These are phyloP conservation scores for Phenganax marumi DNA, from an alignment of 92 coral and sea anemone genomes.

Conservation along the genomic window DNA sequence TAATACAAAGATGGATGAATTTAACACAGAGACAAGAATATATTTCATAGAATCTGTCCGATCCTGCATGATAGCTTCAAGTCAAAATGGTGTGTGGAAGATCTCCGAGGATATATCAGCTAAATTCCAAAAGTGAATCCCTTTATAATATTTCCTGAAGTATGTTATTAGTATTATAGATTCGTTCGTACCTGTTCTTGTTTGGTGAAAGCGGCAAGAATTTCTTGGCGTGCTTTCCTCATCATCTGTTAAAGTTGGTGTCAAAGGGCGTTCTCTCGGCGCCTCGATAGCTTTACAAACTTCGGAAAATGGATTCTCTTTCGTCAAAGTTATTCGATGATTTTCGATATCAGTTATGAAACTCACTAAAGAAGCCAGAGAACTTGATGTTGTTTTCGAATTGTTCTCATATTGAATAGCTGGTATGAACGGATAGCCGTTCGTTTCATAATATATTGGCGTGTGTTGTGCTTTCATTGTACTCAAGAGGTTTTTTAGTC, in stretches of 20 bases:
- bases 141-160: too few relatives aligned
- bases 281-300: constrained; percentile 24
- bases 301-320: constrained; percentile 26
- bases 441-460: constrained; percentile 1
- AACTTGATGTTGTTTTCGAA: constrained; percentile 20
- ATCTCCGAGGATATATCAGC: too few relatives aligned
- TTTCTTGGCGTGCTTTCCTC: constrained; percentile 14
- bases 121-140: too few relatives aligned
- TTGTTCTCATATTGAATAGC: constrained; percentile 27
- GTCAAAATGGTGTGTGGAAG: background rate
- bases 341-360: constrained; percentile 36
- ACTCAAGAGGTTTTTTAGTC: background rate
- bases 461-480: background rate
- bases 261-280: constrained; percentile 22
- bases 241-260: background rate
- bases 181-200: constrained; percentile 33
- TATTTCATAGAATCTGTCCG: too few relatives aligned
- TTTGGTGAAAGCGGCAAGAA: constrained; percentile 35
- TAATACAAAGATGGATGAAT: too few relatives aligned
- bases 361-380: constrained; percentile 17
- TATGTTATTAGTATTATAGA: background rate
- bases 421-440: constrained; percentile 24
- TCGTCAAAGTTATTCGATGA: constrained; percentile 23
- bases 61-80: background rate
- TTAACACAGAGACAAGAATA: too few relatives aligned